Base-by-base conservation (phyloP, 1,140 invertebrate species). In the Micrasema minimum region DNA sequence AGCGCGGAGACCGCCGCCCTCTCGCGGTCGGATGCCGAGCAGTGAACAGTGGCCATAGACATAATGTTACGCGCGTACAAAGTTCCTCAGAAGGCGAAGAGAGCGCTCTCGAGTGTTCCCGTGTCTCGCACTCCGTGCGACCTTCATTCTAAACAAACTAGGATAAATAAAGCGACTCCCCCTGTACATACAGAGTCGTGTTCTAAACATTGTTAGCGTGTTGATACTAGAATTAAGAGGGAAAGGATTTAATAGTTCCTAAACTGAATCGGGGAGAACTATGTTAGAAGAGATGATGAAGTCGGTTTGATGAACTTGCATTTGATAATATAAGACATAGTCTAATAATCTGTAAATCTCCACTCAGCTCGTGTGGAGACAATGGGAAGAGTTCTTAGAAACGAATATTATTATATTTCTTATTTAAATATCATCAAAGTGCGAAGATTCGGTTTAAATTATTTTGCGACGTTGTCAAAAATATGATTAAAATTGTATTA, bases 371-470 rank as follows among this genome's bases (percentile, higher is more conserved):
- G 72, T 53, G 9, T 46, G 66, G 57, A 41, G 35, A 7, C 31
- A 22, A 23, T 22, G 35, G 37, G 35, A 69, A 26, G 64, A 48
- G 37, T 31, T 48, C 67, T 72, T 72, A 75, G 66, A 72, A 72
- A 66, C 57, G 57, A 71, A 75, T 62, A 67, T 65, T 61, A 74
- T 71, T 66, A 59, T 72, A 69, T 57, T 71, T 74, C 53, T 74
- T 74, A 71, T 72, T 75, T 66, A 74, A 64, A 71, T 45, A 66
- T 75, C 66, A 71, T 66, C 65, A 75, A 82, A 83, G 83, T 84
- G 83, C 83, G 82, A 84, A 82, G 55, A 82, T 82, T 81, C 80
- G 82, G 81, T 84, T 71, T 85, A 84, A 84, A 85, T 84, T 84
- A 84, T 84, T 85, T 84, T 85, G 83, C 81, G 31, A 69, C 55